Evolutionary conservation across 2,888 invertebrate genomes (phyloP), one percentile per base, ranked within the genome.

Genomic region (Salticus scenicus): DNA sequence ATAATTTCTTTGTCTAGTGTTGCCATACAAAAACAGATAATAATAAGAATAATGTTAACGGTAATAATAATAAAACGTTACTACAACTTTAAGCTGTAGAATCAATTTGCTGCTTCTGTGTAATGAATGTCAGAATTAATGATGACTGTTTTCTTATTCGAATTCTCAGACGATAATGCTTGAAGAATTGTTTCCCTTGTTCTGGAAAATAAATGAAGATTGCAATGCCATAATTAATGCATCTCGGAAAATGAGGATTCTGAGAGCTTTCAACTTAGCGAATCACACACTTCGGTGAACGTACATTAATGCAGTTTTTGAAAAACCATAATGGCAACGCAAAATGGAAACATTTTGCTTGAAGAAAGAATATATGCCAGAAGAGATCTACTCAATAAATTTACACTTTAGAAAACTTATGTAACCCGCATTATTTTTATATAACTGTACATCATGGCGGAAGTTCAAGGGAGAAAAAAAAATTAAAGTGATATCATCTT

Each of bases 111-210:
- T 20, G 12, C 20, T 24, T 37, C 37, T 37, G 7, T 10, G 37
- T 24, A 5, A 24, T 57, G 47, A 7, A 24, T 57, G 57, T 24
- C 57, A 17, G 20, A 57, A 57, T 57, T 57, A 57, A 57, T 57
- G 57, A 57, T 57, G 57, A 24, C 20, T 57, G 57, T 24, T 7
- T 57, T 47, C 17, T 24, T 7, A 37, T 37, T 24, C 57, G 24
- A 57, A 57, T 24, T 57, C 24, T 24, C 5, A 57, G 57, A 57
- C 57, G 57, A 57, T 57, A 57, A 57, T 57, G 57, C 57, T 24
- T 17, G 57, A 57, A 57, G 24, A 57, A 24, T 24, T 57, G 20
- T 57, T 17, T 12, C 37, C 37, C 37, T 37, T 10, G 24, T 24
- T 57, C 57, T 57, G 12, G 1, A 24, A 24, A 57, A 57, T 24